A percentile compares a stretch with the other conserved stretches of the same genome.
Evolutionary conservation across 2,113 vertebrate genomes (phyloP).

Genomic region (Alligator mississippiensis): DNA sequence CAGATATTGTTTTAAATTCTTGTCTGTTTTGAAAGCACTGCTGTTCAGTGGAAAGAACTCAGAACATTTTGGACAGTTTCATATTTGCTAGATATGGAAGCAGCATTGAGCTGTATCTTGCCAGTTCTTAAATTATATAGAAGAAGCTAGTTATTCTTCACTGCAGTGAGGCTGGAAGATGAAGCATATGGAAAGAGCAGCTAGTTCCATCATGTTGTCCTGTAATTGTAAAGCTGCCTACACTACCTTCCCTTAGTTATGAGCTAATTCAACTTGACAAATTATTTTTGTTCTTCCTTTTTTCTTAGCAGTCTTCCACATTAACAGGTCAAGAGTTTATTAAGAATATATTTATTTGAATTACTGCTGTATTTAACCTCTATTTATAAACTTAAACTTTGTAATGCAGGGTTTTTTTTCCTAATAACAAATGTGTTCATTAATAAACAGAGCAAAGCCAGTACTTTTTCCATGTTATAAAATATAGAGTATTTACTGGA

Average conservation of each 20-base stretch:
- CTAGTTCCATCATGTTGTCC: neutral
- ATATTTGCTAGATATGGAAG: neutral
- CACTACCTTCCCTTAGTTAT: neutral
- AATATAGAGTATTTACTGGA: neutral
- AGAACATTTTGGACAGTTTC: neutral
- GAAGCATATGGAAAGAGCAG: neutral
- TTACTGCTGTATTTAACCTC: neutral
- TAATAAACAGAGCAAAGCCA: neutral
- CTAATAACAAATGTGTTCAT: neutral
- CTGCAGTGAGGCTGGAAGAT: neutral
- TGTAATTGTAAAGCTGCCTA: neutral
- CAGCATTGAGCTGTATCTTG: neutral
- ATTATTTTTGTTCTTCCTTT: neutral
- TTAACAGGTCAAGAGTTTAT: neutral
- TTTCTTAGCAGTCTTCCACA: neutral
- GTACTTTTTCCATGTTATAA: neutral
- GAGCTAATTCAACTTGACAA: neutral
- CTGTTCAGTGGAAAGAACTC: neutral
- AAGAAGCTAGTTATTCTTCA: neutral
- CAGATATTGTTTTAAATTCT: neutral
- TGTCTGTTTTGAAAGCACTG: neutral
- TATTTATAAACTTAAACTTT: constrained; percentile 12
- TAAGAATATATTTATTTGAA: neutral
- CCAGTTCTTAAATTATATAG: neutral
- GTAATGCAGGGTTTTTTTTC: neutral